Evolutionary conservation across 2,888 invertebrate genomes (phyloP).

Genomic region (Eremobia ochroleuca): DNA sequence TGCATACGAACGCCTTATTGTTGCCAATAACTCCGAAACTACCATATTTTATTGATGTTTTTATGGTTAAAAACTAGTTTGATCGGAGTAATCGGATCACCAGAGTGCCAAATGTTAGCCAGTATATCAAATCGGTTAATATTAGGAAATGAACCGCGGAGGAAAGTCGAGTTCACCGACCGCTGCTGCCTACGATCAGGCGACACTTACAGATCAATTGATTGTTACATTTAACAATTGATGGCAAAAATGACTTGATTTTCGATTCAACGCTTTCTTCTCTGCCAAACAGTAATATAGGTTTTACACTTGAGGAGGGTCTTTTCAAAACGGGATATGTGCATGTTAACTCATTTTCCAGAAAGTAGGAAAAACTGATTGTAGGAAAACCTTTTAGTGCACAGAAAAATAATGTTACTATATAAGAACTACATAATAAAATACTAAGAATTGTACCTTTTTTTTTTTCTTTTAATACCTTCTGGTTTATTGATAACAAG

Average conservation of each 20-base stretch:
- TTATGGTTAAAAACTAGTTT: constrained; percentile 24
- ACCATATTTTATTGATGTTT: constrained; percentile 17
- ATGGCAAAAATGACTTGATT: constrained; percentile 39
- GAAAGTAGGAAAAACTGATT: too few relatives aligned
- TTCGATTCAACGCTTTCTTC: constrained; percentile 45
- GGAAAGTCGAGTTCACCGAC: constrained; percentile 72
- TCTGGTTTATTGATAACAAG: too few relatives aligned
- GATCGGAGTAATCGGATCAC: constrained; percentile 9
- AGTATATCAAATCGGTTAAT: constrained; percentile 82
- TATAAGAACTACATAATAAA: too few relatives aligned
- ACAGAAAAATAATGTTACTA: too few relatives aligned
- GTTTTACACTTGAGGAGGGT: too few relatives aligned
- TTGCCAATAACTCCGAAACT: constrained; percentile 41
- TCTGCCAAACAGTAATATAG: neutral
- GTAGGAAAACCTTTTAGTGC: too few relatives aligned
- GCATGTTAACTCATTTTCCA: too few relatives aligned
- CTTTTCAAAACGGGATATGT: too few relatives aligned
- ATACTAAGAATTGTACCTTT: too few relatives aligned
- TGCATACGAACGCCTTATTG: constrained; percentile 12
- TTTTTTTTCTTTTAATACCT: too few relatives aligned
- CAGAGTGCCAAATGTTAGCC: constrained; percentile 44
- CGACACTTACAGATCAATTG: constrained; percentile 76
- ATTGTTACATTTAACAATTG: constrained; percentile 72
- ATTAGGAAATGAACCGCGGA: constrained; percentile 79
- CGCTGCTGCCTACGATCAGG: constrained; percentile 55